phyloP scores from a whole-genome alignment of 2,797 vertebrate genomes.

The Vireo griseus region DNA sequence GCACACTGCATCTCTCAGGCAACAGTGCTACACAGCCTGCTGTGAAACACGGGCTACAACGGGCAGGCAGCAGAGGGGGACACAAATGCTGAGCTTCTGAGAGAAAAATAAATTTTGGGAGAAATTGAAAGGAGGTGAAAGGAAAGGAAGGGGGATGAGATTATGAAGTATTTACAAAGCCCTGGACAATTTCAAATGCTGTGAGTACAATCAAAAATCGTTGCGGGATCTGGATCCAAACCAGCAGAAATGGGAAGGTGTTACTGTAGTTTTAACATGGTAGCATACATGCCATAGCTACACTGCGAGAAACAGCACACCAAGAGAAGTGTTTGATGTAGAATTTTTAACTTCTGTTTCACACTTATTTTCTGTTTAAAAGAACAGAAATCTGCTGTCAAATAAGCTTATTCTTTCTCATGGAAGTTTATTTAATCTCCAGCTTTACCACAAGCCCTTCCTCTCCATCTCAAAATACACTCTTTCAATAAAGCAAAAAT shows the following conservation, averaged over 20 bases:
- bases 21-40: neutral
- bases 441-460: neutral
- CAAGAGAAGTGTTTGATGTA: neutral
- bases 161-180: neutral
- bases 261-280: neutral
- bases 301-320: neutral
- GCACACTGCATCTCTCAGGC: neutral
- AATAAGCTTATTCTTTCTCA: neutral
- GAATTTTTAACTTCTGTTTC: neutral
- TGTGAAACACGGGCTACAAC: neutral
- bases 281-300: neutral
- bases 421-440: neutral
- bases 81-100: rapidly evolving
- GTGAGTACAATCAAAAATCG: neutral
- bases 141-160: neutral
- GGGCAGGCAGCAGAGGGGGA: neutral
- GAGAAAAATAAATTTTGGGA: neutral
- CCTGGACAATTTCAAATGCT: neutral
- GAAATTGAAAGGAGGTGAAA: neutral
- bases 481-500: neutral
- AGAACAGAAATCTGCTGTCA: neutral
- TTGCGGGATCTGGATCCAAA: neutral
- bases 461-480: neutral
- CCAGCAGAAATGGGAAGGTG: neutral
- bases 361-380: neutral